These are phyloP conservation scores for Trachelus tabidus DNA, from an alignment of 2,888 invertebrate species.

Conservation along the genomic window DNA sequence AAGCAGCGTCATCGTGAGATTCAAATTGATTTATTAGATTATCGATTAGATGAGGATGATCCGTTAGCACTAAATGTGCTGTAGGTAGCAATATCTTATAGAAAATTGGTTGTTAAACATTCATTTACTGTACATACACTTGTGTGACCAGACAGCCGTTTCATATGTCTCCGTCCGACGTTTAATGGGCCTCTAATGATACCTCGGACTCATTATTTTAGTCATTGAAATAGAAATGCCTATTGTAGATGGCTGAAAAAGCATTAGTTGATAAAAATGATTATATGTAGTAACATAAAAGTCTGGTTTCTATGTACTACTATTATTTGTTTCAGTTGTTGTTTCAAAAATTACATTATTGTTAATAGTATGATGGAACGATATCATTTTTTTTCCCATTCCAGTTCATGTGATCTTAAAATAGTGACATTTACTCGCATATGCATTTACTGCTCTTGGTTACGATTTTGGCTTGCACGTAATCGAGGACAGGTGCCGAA, in stretches of 20 bases:
- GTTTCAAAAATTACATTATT: not conserved
- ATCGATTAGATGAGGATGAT: constrained; percentile 46
- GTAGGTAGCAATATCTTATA: not conserved
- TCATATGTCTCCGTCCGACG: not conserved
- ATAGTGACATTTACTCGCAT: not conserved
- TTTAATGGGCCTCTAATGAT: not conserved
- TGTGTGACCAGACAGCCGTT: not conserved
- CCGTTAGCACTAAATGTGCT: not conserved
- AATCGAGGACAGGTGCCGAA: too few relatives aligned
- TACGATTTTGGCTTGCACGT: not conserved
- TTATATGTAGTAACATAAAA: not conserved
- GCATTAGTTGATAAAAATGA: not conserved
- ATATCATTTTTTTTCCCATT: not conserved
- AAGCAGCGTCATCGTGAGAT: constrained; percentile 44
- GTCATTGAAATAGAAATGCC: not conserved
- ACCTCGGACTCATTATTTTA: not conserved
- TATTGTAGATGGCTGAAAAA: not conserved
- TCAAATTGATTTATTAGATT: constrained; percentile 46
- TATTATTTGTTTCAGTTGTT: not conserved
- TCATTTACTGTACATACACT: not conserved
- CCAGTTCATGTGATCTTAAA: not conserved
- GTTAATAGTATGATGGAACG: not conserved
- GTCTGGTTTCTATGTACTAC: not conserved
- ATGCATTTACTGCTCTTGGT: not conserved
- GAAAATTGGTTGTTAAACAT: not conserved